Evolutionary conservation across 2,113 vertebrate species (phyloP), one percentile per base, ranked within the genome.

Genomic region (Nematolebias whitei): DNA sequence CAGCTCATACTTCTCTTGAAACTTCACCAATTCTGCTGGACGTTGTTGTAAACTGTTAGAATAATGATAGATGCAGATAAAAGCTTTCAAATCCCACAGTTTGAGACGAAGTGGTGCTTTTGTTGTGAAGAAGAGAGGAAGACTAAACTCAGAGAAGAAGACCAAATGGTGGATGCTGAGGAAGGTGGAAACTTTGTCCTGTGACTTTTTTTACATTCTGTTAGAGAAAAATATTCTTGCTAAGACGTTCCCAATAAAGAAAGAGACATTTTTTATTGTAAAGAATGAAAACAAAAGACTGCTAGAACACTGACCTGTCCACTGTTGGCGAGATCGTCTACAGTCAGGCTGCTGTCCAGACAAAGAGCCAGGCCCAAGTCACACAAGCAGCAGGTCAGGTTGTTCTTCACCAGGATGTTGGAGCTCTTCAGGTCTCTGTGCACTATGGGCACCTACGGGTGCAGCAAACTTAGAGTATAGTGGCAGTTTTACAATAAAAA

Each of bases 361-460:
- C 95, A 92, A 29, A 99, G 88, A 0, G 96, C 96, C 0, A 99
- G 93, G 20, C 97, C 98, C 20, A 99, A 99, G 94, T 99, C 98
- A 74, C 98, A 99, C 32, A 99, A 91, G 71, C 96, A 98, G 90
- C 97, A 99, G 59, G 94, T 96, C 73, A 96, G 88, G 78, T 98
- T 94, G 0, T 91, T 93, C 80, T 97, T 98, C 66, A 99, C 96
- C 0, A 99, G 90, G 66, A 99, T 95, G 66, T 99, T 99, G 83
- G 96, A 95, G 84, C 98, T 99, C 90, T 99, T 99, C 40, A 99
- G 92, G 90, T 99, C 98, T 74, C 98, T 90, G 87, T 99, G 98
- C 1, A 95, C 96, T 0, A 99, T 95, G 22, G 96, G 92, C 24
- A 95, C 94, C 51, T 53, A 4, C n/a, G n/a, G 51, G 51, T 35